Evolutionary conservation across 2,888 invertebrate genomes (phyloP).

Genomic region (Leptopilina syphax): DNA sequence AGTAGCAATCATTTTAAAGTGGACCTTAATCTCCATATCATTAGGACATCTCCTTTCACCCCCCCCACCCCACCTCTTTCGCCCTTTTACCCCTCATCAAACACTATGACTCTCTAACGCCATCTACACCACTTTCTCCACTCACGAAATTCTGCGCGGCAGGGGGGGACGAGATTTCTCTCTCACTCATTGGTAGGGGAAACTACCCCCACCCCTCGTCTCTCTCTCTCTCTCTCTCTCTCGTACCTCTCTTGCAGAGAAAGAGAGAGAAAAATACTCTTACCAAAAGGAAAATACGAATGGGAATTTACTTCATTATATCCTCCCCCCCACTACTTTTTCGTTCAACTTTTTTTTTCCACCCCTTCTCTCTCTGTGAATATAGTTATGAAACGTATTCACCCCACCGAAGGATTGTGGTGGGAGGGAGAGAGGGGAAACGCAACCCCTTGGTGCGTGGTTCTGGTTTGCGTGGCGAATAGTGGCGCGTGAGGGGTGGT

Average conservation of each 20-base stretch:
- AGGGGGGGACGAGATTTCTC: background rate
- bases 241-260: background rate
- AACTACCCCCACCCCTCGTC: background rate
- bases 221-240: background rate
- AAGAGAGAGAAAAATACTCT: too few species aligned
- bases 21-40: background rate
- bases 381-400: constrained; percentile 28
- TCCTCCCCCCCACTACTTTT: constrained; percentile 42
- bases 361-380: constrained; percentile 40
- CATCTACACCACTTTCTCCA: constrained; percentile 31
- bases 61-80: background rate
- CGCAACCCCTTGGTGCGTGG: constrained; percentile 42
- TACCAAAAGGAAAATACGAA: background rate
- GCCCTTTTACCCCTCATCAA: background rate
- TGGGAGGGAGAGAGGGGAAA: too few species aligned
- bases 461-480: constrained; percentile 54
- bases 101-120: background rate
- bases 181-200: background rate
- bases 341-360: constrained; percentile 52
- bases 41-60: background rate
- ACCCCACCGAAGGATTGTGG: constrained; percentile 44
- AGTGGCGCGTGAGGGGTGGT: constrained; percentile 55
- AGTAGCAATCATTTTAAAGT: constrained; percentile 7
- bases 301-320: constrained; percentile 62
- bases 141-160: background rate